Conservation (phyloP, 1,140 invertebrate species). For the Plutomurus gul region DNA sequence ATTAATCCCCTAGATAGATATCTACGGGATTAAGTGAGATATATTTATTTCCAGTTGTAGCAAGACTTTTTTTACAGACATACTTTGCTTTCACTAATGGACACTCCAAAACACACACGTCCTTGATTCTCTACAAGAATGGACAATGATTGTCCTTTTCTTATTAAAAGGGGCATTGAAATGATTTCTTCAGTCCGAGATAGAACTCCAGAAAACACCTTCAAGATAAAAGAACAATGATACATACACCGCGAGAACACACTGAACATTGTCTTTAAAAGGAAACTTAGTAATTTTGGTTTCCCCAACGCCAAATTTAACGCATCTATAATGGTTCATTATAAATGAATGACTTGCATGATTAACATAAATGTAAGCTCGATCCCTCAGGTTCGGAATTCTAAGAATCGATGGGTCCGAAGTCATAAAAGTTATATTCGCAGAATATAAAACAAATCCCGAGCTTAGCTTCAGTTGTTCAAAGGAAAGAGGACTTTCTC, state of each 20-base stretch:
- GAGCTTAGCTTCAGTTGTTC: conserved; percentile 65
- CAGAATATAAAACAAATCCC: conserved; percentile 76
- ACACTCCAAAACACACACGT: conserved; percentile 71
- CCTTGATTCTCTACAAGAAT: conserved; percentile 84
- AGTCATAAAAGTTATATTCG: conserved; percentile 60
- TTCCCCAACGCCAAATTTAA: background rate
- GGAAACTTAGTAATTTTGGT: too few species aligned
- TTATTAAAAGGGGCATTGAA: conserved; percentile 62
- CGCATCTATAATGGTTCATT: background rate
- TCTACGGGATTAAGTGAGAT: too few species aligned
- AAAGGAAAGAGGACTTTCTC: conserved; percentile 64
- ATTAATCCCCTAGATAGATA: background rate
- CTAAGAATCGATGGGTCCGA: conserved; percentile 63
- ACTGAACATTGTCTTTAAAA: too few species aligned
- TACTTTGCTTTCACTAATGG: conserved; percentile 57
- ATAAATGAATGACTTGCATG: conserved; percentile 57
- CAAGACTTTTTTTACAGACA: background rate
- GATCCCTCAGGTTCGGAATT: conserved; percentile 68
- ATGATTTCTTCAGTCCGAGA: conserved; percentile 64
- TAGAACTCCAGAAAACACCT: conserved; percentile 64
- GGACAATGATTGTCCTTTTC: conserved; percentile 64
- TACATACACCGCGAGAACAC: too few species aligned
- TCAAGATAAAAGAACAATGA: background rate
- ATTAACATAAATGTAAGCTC: conserved; percentile 75
- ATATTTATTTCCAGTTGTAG: background rate